These are phyloP conservation scores for Athalia rosae DNA, from an alignment of 2,888 invertebrate species.

Conservation along the genomic window DNA sequence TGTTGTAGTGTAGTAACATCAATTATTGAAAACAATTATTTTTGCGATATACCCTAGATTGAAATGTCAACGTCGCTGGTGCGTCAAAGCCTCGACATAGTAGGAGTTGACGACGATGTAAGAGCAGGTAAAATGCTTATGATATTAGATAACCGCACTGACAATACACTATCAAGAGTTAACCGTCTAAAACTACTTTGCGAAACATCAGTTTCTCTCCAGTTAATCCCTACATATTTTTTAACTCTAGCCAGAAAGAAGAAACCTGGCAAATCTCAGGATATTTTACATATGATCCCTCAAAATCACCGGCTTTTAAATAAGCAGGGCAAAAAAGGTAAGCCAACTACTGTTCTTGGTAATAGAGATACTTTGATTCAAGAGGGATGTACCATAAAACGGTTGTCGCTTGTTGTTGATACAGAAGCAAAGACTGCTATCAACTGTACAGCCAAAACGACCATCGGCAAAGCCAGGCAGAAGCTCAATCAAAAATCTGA, in stretches of 20 bases:
- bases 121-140: slow-evolving; percentile 57
- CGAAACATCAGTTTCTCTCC: background rate
- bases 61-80: slow-evolving; percentile 78
- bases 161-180: background rate
- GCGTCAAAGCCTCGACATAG: slow-evolving; percentile 76
- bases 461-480: slow-evolving; percentile 62
- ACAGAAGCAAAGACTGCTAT: slow-evolving; percentile 52
- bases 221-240: slow-evolving; percentile 13
- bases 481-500: slow-evolving; percentile 60
- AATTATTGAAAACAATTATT: background rate
- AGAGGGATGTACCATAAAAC: slow-evolving; percentile 44
- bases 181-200: no score
- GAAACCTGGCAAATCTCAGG: slow-evolving; percentile 66
- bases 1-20: background rate
- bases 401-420: slow-evolving; percentile 3
- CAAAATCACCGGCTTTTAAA: slow-evolving; percentile 61
- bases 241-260: slow-evolving; percentile 70
- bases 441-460: slow-evolving; percentile 58
- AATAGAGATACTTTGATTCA: slow-evolving; percentile 15
- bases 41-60: background rate
- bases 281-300: slow-evolving; percentile 67
- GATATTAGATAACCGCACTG: background rate
- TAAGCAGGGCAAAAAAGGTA: slow-evolving; percentile 64
- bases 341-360: slow-evolving; percentile 10
- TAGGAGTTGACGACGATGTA: slow-evolving; percentile 70